Base-by-base conservation (phyloP, 2,888 invertebrate species). In the Tigriopus californicus region DNA sequence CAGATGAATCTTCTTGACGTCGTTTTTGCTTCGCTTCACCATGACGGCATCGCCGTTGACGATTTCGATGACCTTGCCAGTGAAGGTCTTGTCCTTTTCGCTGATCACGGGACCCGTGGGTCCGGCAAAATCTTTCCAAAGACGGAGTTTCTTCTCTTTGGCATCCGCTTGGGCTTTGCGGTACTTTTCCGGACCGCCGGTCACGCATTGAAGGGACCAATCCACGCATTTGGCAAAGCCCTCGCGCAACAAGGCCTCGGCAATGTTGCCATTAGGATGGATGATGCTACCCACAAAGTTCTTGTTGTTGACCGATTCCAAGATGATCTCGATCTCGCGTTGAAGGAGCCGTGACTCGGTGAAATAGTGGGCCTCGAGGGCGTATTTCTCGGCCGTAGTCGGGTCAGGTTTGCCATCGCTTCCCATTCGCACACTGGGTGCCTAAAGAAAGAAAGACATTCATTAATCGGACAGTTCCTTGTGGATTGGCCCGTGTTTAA, bases 171-270 rank as follows among this genome's bases (percentile, higher is more conserved):
- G 92, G 1, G 91, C 90, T 42, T 80, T 77, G 65, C 91, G 78
- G 18, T 92, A 75, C 65, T 83, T 81, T 58, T 90, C 85, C 4
- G 87, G 83, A 51, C 90, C 83, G 68, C 80, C 82, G 47, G 82
- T 78, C 69, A 87, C 82, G 62, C 83, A 81, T 10, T 33, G 82
- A 75, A 92, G 85, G 44, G 86, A 87, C 89, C 89, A 89, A 70
- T 91, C 90, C 20, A 90, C 86, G 68, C 95, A 95, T 69, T 82
- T 83, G 0, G 94, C 97, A 67, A 90, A 86, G 15, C 97, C 97
- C 71, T 91, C 87, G 60, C 79, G 78, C 64, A 95, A 72, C 62
- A 99, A 74, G 25, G 84, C 79, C 70, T 95, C 97, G 0, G 97
- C 94, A 68, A 99, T 97, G 70, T 94, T 94, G 41, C 80, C 80